Base-by-base conservation (phyloP, 2,797 vertebrate genomes). In the Nasua narica region DNA sequence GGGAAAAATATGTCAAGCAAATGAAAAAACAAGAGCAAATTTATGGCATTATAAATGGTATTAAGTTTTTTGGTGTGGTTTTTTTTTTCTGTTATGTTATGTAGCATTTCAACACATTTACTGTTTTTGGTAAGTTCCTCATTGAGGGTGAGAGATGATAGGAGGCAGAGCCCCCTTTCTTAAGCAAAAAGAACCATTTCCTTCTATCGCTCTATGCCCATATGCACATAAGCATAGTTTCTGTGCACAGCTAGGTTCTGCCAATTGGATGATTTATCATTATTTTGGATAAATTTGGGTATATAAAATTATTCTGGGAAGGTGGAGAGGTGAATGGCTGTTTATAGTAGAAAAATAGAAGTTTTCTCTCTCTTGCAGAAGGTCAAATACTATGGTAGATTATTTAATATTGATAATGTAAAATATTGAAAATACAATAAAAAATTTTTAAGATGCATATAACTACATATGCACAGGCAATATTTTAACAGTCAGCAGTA, bases 161-260 rank as follows among this genome's bases (percentile, higher is more conserved):
- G 8, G 56, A 84, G 25, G 6, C 2, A 70, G 8, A 32, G 2
- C 11, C 10, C 10, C 7, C 7, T 56, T 84, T 1, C 3, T 25
- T 60, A 32, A 32, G 3, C 4, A 50, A 3, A 82, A 35, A 56
- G 1, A 2, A 8, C 2, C 1, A 72, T n/a, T 72, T 90, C 2
- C 1, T 23, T 2, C 16, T 16, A 1, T 72, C 1, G 58, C 2
- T 32, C 1, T 70, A 84, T 18, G 25, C 13, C 15, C 2, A 7
- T 1, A 12, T 40, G 14, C 4, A n/a, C 0, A 62, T 5, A 1
- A 2, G 15, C 16, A 27, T 13, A 50, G 3, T 1, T 88, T 35
- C 19, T 46, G 16, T 46, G 0, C 7, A 32, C 3, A 14, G 8
- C 7, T 32, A 25, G 14, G 0, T 4, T 86, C 52, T 79, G 25